Evolutionary conservation across 2,888 invertebrate genomes (phyloP).

Genomic region (Saturnia japonica): DNA sequence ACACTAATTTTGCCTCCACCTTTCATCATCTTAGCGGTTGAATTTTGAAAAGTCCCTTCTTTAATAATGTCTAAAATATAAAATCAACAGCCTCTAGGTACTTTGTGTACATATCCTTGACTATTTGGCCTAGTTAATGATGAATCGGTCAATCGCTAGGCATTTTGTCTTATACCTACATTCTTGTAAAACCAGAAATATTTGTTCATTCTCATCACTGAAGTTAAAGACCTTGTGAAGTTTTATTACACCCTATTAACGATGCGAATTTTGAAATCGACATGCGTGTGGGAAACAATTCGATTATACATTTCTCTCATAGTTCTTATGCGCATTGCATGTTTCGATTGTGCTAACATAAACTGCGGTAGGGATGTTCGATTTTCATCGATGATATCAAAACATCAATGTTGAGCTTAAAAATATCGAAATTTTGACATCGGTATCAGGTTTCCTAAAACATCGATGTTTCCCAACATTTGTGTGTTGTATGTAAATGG

Average conservation of each 20-base stretch:
- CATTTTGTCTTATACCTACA: too few relatives aligned
- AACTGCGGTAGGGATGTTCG: neutral
- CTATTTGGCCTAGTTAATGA: too few relatives aligned
- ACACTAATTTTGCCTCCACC: neutral
- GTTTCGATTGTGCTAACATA: conserved; percentile 17
- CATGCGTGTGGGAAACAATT: conserved; percentile 14
- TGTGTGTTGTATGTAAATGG: too few relatives aligned
- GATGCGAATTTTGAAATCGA: conserved; percentile 41
- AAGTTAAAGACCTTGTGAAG: conserved; percentile 15
- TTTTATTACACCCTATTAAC: conserved; percentile 25
- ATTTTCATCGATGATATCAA: too few relatives aligned
- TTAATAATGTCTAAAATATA: neutral
- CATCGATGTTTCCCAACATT: too few relatives aligned
- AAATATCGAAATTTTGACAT: too few relatives aligned
- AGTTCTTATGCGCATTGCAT: conserved; percentile 19
- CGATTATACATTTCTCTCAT: conserved; percentile 19
- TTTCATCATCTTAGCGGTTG: neutral
- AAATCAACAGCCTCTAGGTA: too few relatives aligned
- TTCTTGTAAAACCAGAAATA: neutral
- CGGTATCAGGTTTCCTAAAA: too few relatives aligned
- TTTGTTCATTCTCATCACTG: neutral
- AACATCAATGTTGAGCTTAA: too few relatives aligned
- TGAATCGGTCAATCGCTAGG: too few relatives aligned
- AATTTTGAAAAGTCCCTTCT: neutral
- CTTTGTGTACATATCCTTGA: too few relatives aligned